Evolutionary conservation across 2,888 invertebrate species (phyloP).

Genomic region (Elysia crispata): DNA sequence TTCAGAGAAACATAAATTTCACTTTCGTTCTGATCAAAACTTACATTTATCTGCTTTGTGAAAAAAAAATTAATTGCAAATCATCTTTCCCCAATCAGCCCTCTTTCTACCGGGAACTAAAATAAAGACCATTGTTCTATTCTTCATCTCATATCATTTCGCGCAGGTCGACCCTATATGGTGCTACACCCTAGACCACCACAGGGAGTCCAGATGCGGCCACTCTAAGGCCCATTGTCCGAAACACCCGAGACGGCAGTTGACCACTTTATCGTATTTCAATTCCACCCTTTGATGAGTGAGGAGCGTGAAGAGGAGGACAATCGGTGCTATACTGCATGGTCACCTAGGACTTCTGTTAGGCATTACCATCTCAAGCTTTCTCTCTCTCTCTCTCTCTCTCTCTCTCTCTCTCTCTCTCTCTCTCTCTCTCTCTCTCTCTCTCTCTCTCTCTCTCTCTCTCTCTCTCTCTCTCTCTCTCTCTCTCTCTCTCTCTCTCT

Average conservation of each 20-base stretch:
- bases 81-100: too few relatives aligned
- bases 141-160: neutral
- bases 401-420: too few relatives aligned
- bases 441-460: too few relatives aligned
- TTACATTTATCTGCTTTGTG: too few relatives aligned
- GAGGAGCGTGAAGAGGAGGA: conserved; percentile 41
- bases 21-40: too few relatives aligned
- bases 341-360: neutral
- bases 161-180: neutral
- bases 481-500: too few relatives aligned
- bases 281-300: conserved; percentile 17
- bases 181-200: neutral
- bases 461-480: too few relatives aligned
- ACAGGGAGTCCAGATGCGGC: conserved; percentile 49
- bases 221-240: conserved; percentile 42
- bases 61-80: too few relatives aligned
- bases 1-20: too few relatives aligned
- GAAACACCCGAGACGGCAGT: conserved; percentile 18
- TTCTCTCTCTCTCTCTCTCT: neutral
- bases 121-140: too few relatives aligned
- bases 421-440: too few relatives aligned
- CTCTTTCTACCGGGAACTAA: too few relatives aligned
- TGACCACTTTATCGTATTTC: conserved; percentile 50
- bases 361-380: neutral
- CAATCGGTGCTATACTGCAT: neutral